Percentiles rank a stretch among this genome's conserved stretches.
phyloP scores from a whole-genome alignment of 2,797 vertebrate species.

The Pygocentrus nattereri region DNA sequence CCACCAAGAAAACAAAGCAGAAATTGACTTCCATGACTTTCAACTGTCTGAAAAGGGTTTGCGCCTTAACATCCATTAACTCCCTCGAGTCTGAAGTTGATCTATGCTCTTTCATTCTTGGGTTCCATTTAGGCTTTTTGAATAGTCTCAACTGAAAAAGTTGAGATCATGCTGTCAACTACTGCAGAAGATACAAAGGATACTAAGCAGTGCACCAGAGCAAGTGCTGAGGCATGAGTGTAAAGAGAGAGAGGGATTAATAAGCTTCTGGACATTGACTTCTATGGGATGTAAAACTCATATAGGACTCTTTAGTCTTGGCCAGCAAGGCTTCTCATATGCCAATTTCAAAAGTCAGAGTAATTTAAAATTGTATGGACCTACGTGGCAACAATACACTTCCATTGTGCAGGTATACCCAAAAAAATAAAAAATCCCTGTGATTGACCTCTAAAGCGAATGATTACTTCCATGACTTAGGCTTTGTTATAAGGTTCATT shows the following conservation, averaged over 20 bases:
- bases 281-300: not conserved
- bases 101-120: conserved; percentile 13
- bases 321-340: not conserved
- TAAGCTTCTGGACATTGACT: not conserved
- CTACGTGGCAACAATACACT: not conserved
- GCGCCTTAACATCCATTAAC: conserved; percentile 13
- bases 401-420: not conserved
- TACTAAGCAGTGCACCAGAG: not conserved
- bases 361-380: too few species aligned
- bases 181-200: conserved; percentile 1
- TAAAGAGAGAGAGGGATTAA: not conserved
- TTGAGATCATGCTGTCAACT: not conserved
- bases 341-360: not conserved
- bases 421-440: not conserved
- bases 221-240: not conserved
- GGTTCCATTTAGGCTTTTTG: conserved; percentile 22
- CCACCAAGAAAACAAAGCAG: conserved; percentile 10
- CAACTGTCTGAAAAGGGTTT: conserved; percentile 7
- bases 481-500: not conserved
- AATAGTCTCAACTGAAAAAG: conserved; percentile 15
- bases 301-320: not conserved
- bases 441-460: not conserved
- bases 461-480: not conserved
- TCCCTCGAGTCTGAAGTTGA: conserved; percentile 6
- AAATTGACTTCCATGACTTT: conserved; percentile 15